Base-by-base conservation (phyloP, 2,888 invertebrate species). In the Loripinus fragilis region DNA sequence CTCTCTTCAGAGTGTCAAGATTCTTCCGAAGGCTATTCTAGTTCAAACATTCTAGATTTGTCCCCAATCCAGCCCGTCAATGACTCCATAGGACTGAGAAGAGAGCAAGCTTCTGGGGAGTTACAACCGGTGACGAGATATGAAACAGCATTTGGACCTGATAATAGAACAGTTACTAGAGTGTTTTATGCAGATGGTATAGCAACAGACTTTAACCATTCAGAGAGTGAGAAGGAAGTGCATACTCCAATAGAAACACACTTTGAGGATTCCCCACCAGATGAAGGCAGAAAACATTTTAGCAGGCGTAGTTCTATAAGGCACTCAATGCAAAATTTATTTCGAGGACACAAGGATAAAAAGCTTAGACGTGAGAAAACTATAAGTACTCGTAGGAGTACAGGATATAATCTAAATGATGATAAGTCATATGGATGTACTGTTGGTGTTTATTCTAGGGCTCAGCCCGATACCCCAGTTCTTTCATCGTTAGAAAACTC, bases 121-220 rank as follows among this genome's bases (percentile, higher is more conserved):
- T 72, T 86, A 50, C 80, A 86, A 45, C 88, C 88, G 52, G 85
- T 90, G 35, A 87, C 89, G 1, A 83, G 85, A 67, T 91, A 88
- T 76, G 91, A 91, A 74, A 91, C 91, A 12, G 90, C 89, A 15
- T 91, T 91, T 81, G 91, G 91, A 17, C 91, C 91, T 7, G 91
- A 91, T 69, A 91, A 91, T 76, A 78, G 83, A 48, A 91, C 90
- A 25, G 88, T 91, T 0, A 91, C 91, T 0, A 76, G 90, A 50
- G 90, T 90, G 60, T 91, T 88, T 77, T 91, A 88, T 83, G 85
- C 82, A 38, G 88, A 86, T 72, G 90, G 89, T 2, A 81, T 90
- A 52, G 81, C 89, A 33, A 90, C 88, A 64, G 90, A 90, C 71
- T 89, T 82, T 83, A 84, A 87, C 17, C 87, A 89, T 78, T 76